A percentile compares a stretch with the other conserved stretches of the same genome.
phyloP scores from a whole-genome alignment of 2,113 vertebrate species.

The Melozone crissalis region DNA sequence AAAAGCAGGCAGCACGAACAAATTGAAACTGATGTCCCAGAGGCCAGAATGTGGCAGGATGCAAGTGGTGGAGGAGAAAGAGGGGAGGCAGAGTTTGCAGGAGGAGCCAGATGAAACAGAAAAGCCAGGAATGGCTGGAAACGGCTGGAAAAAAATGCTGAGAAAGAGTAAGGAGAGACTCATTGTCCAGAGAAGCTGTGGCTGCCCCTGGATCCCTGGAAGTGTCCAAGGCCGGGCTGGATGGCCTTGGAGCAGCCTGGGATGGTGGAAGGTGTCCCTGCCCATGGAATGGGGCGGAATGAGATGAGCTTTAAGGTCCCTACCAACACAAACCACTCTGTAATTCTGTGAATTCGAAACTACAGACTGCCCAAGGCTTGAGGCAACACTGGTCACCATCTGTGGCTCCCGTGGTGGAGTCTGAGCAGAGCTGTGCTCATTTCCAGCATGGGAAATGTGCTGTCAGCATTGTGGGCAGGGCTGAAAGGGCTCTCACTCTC shows the following conservation, averaged over 20 bases:
- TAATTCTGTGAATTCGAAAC: not conserved
- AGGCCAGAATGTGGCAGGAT: not conserved
- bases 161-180: not conserved
- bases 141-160: not conserved
- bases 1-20: not conserved
- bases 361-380: not conserved
- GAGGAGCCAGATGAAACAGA: not conserved
- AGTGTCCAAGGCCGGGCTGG: not conserved
- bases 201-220: not conserved
- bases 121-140: not conserved
- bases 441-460: not conserved
- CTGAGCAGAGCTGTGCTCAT: not conserved
- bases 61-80: not conserved
- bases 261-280: not conserved
- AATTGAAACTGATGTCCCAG: not conserved
- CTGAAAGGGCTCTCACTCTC: not conserved
- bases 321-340: not conserved
- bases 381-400: not conserved
- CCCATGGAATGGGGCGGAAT: rapidly evolving
- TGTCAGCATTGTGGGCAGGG: not conserved
- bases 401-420: not conserved
- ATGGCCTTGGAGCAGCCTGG: rapidly evolving
- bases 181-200: not conserved
- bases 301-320: not conserved
- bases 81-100: not conserved